phyloP scores from a whole-genome alignment of 2,888 invertebrate genomes.

The Perithous albicinctus region DNA sequence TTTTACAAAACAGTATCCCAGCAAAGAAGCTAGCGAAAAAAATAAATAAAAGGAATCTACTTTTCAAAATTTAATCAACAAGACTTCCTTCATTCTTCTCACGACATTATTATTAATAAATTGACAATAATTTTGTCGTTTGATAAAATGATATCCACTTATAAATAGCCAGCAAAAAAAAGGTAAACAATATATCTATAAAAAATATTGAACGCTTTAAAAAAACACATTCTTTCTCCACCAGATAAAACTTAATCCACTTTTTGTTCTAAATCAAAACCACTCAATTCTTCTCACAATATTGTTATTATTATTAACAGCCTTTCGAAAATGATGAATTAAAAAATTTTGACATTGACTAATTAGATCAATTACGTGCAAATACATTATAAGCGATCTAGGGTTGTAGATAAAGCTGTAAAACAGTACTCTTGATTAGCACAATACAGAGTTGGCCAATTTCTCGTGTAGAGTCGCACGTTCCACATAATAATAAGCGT shows the following conservation, averaged over 20 bases:
- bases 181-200: too few species aligned
- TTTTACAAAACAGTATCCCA: too few species aligned
- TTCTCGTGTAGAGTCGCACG: conserved; percentile 49
- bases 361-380: not conserved
- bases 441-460: conserved; percentile 17
- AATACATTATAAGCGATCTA: not conserved
- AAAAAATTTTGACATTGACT: not conserved
- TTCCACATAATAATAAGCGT: conserved; percentile 57
- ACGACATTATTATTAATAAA: not conserved
- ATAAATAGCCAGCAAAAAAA: too few species aligned
- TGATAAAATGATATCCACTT: too few species aligned
- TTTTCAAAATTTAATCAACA: too few species aligned
- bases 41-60: too few species aligned
- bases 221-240: not conserved
- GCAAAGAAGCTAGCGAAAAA: too few species aligned
- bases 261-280: not conserved
- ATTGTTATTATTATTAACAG: too few species aligned
- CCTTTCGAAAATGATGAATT: conserved; percentile 3
- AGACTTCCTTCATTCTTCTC: not conserved
- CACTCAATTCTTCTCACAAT: too few species aligned
- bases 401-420: not conserved
- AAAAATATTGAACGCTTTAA: too few species aligned
- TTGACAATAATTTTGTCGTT: too few species aligned
- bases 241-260: not conserved
- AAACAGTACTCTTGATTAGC: not conserved